A percentile compares a stretch with the other conserved stretches of the same genome.
These are phyloP conservation scores for Platichthys flesus DNA, from an alignment of 2,113 vertebrate genomes.

Conservation along the genomic window DNA sequence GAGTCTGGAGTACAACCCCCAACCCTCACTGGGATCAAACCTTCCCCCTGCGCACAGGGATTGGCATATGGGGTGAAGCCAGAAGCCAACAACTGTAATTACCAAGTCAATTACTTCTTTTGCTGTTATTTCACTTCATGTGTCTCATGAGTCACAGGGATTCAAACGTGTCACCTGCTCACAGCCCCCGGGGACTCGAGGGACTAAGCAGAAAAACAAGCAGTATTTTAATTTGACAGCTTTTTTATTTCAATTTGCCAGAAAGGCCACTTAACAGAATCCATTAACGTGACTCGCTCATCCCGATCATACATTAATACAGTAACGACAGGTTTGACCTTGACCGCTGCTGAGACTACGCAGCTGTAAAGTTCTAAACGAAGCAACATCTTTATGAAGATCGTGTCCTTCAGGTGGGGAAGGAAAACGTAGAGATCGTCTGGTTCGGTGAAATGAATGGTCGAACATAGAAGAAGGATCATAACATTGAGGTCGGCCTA, in stretches of 20 bases:
- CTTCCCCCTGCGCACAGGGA: too few relatives aligned
- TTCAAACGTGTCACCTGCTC: slow-evolving; percentile 1
- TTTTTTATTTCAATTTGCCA: slow-evolving; percentile 1
- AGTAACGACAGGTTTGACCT: neutral
- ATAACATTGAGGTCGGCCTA: neutral
- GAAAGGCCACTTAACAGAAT: neutral
- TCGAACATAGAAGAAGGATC: neutral
- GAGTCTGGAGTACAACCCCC: too few relatives aligned
- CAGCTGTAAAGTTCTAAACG: neutral
- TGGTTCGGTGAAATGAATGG: neutral
- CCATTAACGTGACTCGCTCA: neutral
- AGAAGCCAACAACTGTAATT: neutral
- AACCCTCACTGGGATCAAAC: too few relatives aligned
- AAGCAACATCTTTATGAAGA: neutral
- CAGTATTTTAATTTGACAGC: slow-evolving; percentile 3
- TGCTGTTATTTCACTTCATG: neutral
- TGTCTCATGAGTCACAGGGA: neutral
- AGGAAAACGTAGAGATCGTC: neutral
- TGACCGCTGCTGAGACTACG: neutral
- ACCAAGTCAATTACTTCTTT: neutral
- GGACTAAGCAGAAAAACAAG: neutral
- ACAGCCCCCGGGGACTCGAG: neutral
- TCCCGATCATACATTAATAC: neutral
- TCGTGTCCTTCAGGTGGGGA: neutral
- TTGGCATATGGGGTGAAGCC: too few relatives aligned